Percentiles rank a stretch among this genome's conserved stretches.
Evolutionary conservation across 2,888 invertebrate genomes (phyloP).

Genomic region (Mimumesa dahlbomi): DNA sequence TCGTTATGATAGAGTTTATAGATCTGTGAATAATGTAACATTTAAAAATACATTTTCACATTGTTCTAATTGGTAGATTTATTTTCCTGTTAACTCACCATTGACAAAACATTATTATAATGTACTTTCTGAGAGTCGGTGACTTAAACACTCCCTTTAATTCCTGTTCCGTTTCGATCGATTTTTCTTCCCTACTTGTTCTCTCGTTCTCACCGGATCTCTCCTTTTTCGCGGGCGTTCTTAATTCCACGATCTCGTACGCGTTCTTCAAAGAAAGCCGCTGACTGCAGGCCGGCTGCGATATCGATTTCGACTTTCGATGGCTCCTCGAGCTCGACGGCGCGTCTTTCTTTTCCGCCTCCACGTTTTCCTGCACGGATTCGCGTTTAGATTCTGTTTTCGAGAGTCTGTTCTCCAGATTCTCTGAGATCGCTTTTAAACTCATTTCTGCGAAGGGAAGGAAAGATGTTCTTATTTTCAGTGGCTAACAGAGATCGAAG

Average conservation of each 20-base stretch:
- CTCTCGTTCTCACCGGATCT: slow-evolving; percentile 38
- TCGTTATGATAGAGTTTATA: no score
- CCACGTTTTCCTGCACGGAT: slow-evolving; percentile 5
- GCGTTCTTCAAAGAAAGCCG: slow-evolving; percentile 29
- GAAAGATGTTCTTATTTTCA: no score
- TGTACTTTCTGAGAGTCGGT: slow-evolving; percentile 54
- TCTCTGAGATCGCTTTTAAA: slow-evolving; percentile 52
- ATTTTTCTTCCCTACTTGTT: slow-evolving; percentile 28
- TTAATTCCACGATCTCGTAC: slow-evolving; percentile 46
- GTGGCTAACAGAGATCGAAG: not conserved
- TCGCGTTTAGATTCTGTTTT: slow-evolving; percentile 31
- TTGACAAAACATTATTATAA: slow-evolving; percentile 58
- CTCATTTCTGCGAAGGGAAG: slow-evolving; percentile 52
- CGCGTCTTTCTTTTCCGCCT: slow-evolving; percentile 38
- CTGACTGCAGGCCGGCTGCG: slow-evolving; percentile 32
- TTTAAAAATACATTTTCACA: no score
- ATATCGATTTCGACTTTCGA: slow-evolving; percentile 39
- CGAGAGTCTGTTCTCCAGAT: slow-evolving; percentile 54
- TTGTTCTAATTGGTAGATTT: no score
- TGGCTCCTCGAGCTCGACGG: slow-evolving; percentile 51
- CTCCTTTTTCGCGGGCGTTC: slow-evolving; percentile 37
- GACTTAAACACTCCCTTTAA: slow-evolving; percentile 46
- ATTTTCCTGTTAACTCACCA: slow-evolving; percentile 54
- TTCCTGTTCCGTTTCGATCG: slow-evolving; percentile 13
- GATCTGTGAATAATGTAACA: no score